Conservation (phyloP, 2,113 vertebrate genomes). For the Pao palembangensis region DNA sequence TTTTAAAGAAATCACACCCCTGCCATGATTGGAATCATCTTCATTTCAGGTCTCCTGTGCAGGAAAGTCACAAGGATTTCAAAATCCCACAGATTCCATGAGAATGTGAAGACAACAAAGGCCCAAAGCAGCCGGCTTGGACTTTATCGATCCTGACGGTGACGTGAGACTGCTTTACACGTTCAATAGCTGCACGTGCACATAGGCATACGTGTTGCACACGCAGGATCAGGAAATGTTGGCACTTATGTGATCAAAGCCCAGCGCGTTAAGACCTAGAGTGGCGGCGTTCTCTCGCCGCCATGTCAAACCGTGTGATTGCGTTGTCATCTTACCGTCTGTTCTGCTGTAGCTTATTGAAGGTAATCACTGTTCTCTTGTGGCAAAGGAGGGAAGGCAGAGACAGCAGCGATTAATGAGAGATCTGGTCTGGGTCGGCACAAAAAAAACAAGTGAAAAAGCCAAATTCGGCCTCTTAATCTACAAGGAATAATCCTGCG, state of each 20-base stretch:
- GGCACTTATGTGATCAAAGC: slow-evolving; percentile 60
- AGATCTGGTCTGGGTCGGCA: background rate
- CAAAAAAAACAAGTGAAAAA: slow-evolving; percentile 15
- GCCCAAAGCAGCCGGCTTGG: slow-evolving; percentile 2
- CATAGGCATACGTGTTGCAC: background rate
- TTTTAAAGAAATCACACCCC: no score
- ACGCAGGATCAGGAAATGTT: slow-evolving; percentile 25
- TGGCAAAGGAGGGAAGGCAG: slow-evolving; percentile 2
- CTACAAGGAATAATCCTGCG: slow-evolving; percentile 29
- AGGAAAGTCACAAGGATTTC: no score
- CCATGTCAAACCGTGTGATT: slow-evolving; percentile 28
- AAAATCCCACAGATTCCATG: no score
- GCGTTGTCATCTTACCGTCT: slow-evolving; percentile 36
- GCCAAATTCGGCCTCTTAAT: slow-evolving; percentile 20
- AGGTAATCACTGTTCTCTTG: slow-evolving; percentile 19
- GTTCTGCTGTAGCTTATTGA: background rate
- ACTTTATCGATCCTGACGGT: background rate
- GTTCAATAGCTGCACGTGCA: background rate
- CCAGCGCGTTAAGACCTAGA: slow-evolving; percentile 14
- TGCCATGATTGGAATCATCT: no score
- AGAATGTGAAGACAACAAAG: slow-evolving; percentile 15
- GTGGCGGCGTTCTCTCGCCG: slow-evolving; percentile 19
- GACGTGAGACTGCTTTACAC: background rate
- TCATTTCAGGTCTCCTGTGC: no score
- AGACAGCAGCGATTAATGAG: background rate